Evolutionary conservation across 2,797 vertebrate species (phyloP).

Genomic region (Muraenolepis orangiensis): DNA sequence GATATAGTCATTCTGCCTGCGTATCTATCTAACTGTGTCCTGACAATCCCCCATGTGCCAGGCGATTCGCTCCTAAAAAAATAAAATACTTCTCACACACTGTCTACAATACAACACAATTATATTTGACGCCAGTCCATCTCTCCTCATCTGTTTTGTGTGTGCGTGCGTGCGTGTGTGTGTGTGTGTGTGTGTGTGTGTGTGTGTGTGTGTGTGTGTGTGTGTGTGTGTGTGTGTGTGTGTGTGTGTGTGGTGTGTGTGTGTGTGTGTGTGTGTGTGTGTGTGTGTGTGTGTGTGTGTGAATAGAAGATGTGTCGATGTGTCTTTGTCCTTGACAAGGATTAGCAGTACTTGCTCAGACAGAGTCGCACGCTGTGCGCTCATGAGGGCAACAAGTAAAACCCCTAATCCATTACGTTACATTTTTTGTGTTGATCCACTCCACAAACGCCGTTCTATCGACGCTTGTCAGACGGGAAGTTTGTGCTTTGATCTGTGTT

Average conservation of each 20-base stretch:
- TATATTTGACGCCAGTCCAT: slow-evolving; percentile 16
- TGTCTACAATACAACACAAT: slow-evolving; percentile 8
- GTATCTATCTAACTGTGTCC: slow-evolving; percentile 16
- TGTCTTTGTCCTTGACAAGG: slow-evolving; percentile 64
- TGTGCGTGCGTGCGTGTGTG: neutral
- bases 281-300: slow-evolving; percentile 18
- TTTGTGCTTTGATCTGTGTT: neutral
- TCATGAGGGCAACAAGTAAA: slow-evolving; percentile 70
- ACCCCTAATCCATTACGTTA: slow-evolving; percentile 58
- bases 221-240: slow-evolving; percentile 18
- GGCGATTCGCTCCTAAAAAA: slow-evolving; percentile 66
- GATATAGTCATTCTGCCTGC: neutral
- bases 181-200: slow-evolving; percentile 21
- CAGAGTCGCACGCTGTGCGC: slow-evolving; percentile 67
- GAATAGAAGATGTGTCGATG: slow-evolving; percentile 65
- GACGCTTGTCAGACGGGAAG: slow-evolving; percentile 14
- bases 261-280: slow-evolving; percentile 9
- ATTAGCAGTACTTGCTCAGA: slow-evolving; percentile 69
- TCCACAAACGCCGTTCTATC: slow-evolving; percentile 41
- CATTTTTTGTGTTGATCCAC: slow-evolving; percentile 26
- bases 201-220: neutral
- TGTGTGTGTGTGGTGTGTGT: slow-evolving; percentile 12
- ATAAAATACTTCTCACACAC: slow-evolving; percentile 52
- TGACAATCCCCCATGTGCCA: slow-evolving; percentile 61
- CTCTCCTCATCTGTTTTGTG: slow-evolving; percentile 30